Percentiles rank a stretch among this genome's conserved stretches.
Conservation (phyloP, 1,140 invertebrate genomes). For the Philaenus spumarius region DNA sequence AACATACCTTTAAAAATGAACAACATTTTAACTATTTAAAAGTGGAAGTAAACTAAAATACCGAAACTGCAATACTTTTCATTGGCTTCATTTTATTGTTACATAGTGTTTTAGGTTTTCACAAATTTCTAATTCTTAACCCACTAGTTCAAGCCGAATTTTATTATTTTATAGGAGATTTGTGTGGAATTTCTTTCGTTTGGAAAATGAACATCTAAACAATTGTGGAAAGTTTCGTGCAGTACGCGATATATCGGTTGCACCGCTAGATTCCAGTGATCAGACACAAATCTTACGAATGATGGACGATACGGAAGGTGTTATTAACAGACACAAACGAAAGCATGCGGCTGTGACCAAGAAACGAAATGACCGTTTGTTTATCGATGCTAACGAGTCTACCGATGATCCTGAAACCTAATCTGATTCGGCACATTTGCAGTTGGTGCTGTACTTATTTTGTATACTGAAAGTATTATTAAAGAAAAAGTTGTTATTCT, state of each 20-base stretch:
- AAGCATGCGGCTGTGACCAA: not conserved
- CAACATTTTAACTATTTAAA: too few species aligned
- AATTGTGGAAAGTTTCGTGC: slow-evolving; percentile 99
- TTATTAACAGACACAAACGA: slow-evolving; percentile 42
- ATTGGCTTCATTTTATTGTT: too few species aligned
- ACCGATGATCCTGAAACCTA: slow-evolving; percentile 18
- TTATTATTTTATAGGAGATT: slow-evolving; percentile 74
- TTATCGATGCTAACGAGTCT: slow-evolving; percentile 30
- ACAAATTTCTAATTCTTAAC: too few species aligned
- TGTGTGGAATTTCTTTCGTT: slow-evolving; percentile 99
- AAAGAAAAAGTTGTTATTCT: too few species aligned
- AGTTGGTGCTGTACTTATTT: too few species aligned
- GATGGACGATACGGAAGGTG: slow-evolving; percentile 66
- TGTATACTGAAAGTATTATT: too few species aligned
- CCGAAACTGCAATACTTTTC: too few species aligned
- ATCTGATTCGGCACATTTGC: too few species aligned
- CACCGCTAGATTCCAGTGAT: slow-evolving; percentile 86
- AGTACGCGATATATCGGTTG: slow-evolving; percentile 96
- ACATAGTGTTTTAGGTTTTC: too few species aligned
- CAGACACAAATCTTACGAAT: slow-evolving; percentile 60
- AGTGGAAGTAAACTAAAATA: too few species aligned
- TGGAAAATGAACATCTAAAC: slow-evolving; percentile 99
- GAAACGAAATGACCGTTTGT: not conserved
- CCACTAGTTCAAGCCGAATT: too few species aligned
- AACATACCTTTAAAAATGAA: too few species aligned